Evolutionary conservation across 2,797 vertebrate species (phyloP).

Genomic region (Ctenopoma kingsleyae): DNA sequence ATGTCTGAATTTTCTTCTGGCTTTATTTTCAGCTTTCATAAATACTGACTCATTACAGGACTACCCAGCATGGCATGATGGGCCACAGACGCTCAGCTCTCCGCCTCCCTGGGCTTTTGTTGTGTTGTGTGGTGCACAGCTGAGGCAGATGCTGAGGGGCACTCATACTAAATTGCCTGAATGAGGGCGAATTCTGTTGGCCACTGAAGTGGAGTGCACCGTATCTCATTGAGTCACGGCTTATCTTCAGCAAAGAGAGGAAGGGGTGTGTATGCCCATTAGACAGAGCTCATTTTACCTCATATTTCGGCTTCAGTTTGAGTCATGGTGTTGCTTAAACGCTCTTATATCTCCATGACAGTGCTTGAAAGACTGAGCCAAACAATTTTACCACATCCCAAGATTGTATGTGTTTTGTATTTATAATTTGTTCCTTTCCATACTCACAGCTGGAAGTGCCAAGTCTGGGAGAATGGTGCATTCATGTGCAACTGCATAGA

Average conservation of each 20-base stretch:
- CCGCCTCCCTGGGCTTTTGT: slow-evolving; percentile 75
- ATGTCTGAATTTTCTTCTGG: slow-evolving; percentile 55
- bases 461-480: slow-evolving; percentile 30
- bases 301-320: slow-evolving; percentile 35
- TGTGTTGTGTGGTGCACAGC: slow-evolving; percentile 75
- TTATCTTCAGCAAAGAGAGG: slow-evolving; percentile 62
- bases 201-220: slow-evolving; percentile 69
- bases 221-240: slow-evolving; percentile 65
- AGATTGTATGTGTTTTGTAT: slow-evolving; percentile 16
- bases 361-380: background rate
- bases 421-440: slow-evolving; percentile 1
- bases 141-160: slow-evolving; percentile 83
- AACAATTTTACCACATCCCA: background rate
- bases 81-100: slow-evolving; percentile 69
- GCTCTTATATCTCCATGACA: background rate
- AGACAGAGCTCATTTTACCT: slow-evolving; percentile 37
- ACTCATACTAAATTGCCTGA: slow-evolving; percentile 80
- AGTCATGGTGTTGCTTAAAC: slow-evolving; percentile 18
- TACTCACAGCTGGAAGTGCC: slow-evolving; percentile 8
- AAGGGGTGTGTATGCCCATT: slow-evolving; percentile 46
- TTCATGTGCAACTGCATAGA: slow-evolving; percentile 24
- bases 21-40: slow-evolving; percentile 70
- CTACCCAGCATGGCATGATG: slow-evolving; percentile 71
- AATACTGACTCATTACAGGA: slow-evolving; percentile 81
- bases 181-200: slow-evolving; percentile 76